Evolutionary conservation across 2,113 vertebrate genomes (phyloP).

Genomic region (Pterocles orientalis): DNA sequence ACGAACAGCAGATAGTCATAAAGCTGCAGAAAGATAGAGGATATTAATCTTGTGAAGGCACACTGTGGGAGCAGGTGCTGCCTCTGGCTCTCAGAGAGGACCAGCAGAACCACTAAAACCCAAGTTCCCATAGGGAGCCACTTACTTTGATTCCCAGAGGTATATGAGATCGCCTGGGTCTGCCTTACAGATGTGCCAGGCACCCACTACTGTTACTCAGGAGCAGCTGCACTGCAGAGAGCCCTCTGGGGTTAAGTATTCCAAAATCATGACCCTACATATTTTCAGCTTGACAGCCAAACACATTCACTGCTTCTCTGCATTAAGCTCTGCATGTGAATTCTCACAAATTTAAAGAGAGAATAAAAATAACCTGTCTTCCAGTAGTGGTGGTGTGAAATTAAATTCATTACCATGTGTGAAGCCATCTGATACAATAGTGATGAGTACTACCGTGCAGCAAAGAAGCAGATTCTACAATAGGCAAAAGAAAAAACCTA

Average conservation of each 20-base stretch:
- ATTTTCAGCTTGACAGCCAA: not conserved
- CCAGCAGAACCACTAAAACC: not conserved
- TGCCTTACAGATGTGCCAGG: not conserved
- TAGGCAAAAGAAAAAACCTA: not conserved
- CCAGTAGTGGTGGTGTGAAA: constrained; percentile 48
- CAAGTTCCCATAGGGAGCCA: not conserved
- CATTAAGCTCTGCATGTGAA: constrained; percentile 6
- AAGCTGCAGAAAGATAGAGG: not conserved
- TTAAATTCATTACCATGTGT: constrained; percentile 54
- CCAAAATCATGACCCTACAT: not conserved
- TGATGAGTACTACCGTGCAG: constrained; percentile 38
- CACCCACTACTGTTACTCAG: not conserved
- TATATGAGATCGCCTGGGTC: not conserved
- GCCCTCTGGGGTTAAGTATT: not conserved
- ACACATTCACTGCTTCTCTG: not conserved
- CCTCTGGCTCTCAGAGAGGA: not conserved
- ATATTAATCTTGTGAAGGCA: not conserved
- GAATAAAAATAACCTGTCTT: constrained; percentile 59
- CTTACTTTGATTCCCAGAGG: not conserved
- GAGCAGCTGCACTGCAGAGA: not conserved
- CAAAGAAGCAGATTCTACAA: not conserved
- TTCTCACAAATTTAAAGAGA: constrained; percentile 14
- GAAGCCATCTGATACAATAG: constrained; percentile 41
- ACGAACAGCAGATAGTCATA: not conserved
- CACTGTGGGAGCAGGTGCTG: not conserved